Evolutionary conservation across 2,797 vertebrate genomes (phyloP), one percentile per base, ranked within the genome.

Genomic region (Onychomys arenicola): DNA sequence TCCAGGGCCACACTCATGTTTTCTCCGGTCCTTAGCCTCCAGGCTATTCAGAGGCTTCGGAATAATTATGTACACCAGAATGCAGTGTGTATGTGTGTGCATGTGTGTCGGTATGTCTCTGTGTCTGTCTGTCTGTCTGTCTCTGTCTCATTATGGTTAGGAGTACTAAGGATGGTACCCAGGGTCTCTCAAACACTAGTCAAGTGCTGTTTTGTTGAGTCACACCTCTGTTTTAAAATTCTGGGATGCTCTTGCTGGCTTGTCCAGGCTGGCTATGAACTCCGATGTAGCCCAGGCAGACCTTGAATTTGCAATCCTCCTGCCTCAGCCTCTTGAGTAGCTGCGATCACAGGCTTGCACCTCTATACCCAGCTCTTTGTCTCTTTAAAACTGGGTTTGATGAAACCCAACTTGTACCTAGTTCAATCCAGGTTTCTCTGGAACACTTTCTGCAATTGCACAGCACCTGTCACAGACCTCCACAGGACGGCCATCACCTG

Each of bases 381-480:
- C 80, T 61, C 40, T 43, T 75, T 59, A 59, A 52, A 73, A 40
- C 23, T 25, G 2, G 23, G 17, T 73, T 87, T 59, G 23, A 46
- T 46, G 25, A 85, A 5, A 11, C n/a, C 25, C n/a, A 73, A 4
- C 34, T 37, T n/a, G 2, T 52, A 11, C 59, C 40, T 73, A 2
- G 52, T 76, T 88, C 5, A 23, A 21, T 14, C 61, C 57, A 57
- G 8, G 32, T 65, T 37, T 94, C 61, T 63, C 37, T 83, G 25
- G 57, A 17, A 63, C 59, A 19, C 32, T 52, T 85, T 4, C 32
- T 69, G 21, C 27, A 46, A 16, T 2, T 52, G 37, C 43, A 4
- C 2, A 29, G 14, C 10, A 37, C 37, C 40, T 13, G 43, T 12
- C 1, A 4, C 3, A 5, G 4, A 21, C 46, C 34, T 2, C 32